Evolutionary conservation across 2,113 vertebrate genomes (phyloP).

Genomic region (Barnardius zonarius): DNA sequence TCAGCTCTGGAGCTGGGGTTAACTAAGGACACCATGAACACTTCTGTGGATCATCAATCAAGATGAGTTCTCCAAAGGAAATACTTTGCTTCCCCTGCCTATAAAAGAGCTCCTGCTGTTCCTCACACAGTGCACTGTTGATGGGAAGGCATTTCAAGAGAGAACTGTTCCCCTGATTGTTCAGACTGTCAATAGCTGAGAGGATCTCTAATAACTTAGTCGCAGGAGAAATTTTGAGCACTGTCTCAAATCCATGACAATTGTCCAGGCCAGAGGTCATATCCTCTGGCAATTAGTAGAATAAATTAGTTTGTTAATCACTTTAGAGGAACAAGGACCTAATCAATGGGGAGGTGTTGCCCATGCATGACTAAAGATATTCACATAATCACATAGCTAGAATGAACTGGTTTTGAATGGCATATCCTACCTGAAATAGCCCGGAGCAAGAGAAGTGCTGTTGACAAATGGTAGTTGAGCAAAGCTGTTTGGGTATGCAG

Average conservation of each 20-base stretch:
- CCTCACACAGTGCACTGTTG: not conserved
- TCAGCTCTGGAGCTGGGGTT: not conserved
- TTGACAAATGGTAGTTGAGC: slow-evolving; percentile 25
- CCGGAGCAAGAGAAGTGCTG: slow-evolving; percentile 20
- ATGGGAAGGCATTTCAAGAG: not conserved
- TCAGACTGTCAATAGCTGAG: not conserved
- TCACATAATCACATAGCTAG: not conserved
- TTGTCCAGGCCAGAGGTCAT: not conserved
- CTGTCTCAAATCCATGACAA: not conserved
- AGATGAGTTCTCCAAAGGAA: not conserved
- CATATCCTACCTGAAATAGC: slow-evolving; percentile 21
- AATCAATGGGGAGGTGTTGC: slow-evolving; percentile 19
- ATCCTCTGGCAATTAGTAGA: not conserved
- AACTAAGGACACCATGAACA: not conserved
- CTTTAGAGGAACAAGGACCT: not conserved
- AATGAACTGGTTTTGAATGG: slow-evolving; percentile 33
- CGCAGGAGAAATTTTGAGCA: not conserved
- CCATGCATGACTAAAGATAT: not conserved
- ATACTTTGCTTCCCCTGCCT: not conserved
- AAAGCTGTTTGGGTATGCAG: slow-evolving; percentile 28
- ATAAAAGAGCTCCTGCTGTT: slow-evolving; percentile 14
- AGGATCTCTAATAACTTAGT: not conserved
- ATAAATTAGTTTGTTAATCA: slow-evolving; percentile 21
- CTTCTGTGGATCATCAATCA: slow-evolving; percentile 19
- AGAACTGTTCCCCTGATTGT: slow-evolving; percentile 22